Evolutionary conservation across 1,140 invertebrate species (phyloP), one percentile per base, ranked within the genome.

Genomic region (Drosophila pachea): DNA sequence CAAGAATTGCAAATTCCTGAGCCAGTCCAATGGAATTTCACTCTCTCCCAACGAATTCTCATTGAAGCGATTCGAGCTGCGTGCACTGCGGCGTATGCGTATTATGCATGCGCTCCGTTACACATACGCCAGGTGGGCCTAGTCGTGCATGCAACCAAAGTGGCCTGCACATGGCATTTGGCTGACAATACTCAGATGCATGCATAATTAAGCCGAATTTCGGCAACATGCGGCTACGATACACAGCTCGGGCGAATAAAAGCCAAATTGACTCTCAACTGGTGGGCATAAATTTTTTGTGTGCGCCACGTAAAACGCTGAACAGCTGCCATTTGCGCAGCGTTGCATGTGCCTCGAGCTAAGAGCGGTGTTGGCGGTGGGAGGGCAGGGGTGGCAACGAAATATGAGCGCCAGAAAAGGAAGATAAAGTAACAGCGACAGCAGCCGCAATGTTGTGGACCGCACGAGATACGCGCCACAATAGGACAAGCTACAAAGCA

Each of bases 91-190:
- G 42, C 70, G 74, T 71, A 73, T 84, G 63, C 62, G 65, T 59
- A 73, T 70, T 82, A 62, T 82, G 38, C 52, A 79, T 73, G 65
- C 48, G 33, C 29, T 56, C 32, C 43, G 65, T 62, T 58, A 76
- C 79, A 50, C 56, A 83, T 84, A 78, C 78, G 79, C 73, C 79
- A 66, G 68, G 69, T 79, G 79, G 60, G 63, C 63, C 32, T 22
- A 35, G 4, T n/a, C n/a, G n/a, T n/a, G n/a, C n/a, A n/a, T n/a
- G n/a, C n/a, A n/a, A n/a, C n/a, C n/a, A n/a, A n/a, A n/a, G n/a
- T 6, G 50, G 11, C 43, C 8, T 9, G 7, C 7, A 9, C 9
- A 31, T n/a, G 16, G 12, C 22, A 22, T 22, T 22, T 3, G 22
- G 1, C 22, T 22, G 22, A 22, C 22, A 22, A 16, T 32, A 47